These are phyloP conservation scores for Gryllus longicercus DNA, from an alignment of 2,888 invertebrate genomes.

Conservation along the genomic window DNA sequence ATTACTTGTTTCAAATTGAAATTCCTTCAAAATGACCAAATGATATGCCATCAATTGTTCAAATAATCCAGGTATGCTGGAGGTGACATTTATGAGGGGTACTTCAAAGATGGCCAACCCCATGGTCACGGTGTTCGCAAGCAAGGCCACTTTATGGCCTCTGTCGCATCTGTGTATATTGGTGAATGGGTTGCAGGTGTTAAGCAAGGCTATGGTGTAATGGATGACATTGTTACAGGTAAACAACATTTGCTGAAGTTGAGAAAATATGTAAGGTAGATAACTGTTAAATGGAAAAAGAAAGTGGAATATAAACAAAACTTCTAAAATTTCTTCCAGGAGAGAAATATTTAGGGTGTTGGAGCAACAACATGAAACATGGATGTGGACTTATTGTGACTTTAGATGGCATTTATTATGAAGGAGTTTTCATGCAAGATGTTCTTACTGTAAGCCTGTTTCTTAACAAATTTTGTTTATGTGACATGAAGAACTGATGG, in stretches of 20 bases:
- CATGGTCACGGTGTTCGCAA: constrained; percentile 83
- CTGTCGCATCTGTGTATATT: constrained; percentile 76
- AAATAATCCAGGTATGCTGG: constrained; percentile 55
- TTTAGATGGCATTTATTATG: constrained; percentile 85
- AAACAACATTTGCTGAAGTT: constrained; percentile 21
- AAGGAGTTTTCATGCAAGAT: constrained; percentile 79
- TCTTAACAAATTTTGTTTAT: background rate
- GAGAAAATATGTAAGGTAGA: no score
- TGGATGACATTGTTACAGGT: constrained; percentile 79
- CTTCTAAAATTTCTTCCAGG: constrained; percentile 48
- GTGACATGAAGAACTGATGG: no score
- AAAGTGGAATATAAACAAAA: background rate
- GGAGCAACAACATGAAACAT: constrained; percentile 78
- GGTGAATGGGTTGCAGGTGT: constrained; percentile 80
- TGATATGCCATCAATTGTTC: background rate
- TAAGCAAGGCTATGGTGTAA: constrained; percentile 82
- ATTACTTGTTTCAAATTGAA: no score
- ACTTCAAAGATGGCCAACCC: constrained; percentile 77
- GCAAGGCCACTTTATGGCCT: constrained; percentile 73
- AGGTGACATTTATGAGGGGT: constrained; percentile 81
- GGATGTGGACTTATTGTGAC: constrained; percentile 85
- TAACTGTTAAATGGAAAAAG: no score
- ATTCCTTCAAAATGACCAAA: background rate
- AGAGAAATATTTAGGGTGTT: constrained; percentile 86
- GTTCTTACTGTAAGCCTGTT: constrained; percentile 60